Evolutionary conservation across 2,113 vertebrate species (phyloP), one percentile per base, ranked within the genome.

Genomic region (Alces alces): DNA sequence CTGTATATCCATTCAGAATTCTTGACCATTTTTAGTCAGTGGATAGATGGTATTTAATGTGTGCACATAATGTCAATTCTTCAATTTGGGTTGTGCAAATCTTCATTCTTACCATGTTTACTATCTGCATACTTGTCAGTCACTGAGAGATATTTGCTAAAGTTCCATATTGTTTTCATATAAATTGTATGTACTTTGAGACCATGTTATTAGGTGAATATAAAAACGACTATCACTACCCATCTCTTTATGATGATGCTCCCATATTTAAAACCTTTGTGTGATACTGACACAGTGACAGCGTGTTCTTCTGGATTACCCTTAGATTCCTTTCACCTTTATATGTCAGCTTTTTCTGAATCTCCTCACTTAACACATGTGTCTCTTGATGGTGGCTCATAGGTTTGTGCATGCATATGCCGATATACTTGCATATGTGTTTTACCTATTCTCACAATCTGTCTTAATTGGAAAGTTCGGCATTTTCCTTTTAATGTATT

Each of bases 211-310:
- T 64, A 36, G 58, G 21, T 0, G 12, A 13, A 64, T 45, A 73
- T n/a, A 73, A 21, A 84, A 39, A 50, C 43, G 47, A 58, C 14
- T 47, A 36, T 50, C 17, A 50, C 12, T 58, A 36, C 17, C 23
- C 9, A 0, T 12, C n/a, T 86, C n/a, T 82, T 27, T 13, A 21
- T 12, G 15, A 30, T 43, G 5, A 7, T 25, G 27, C 1, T n/a
- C 25, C 47, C 30, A 43, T 43, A 30, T 33, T 55, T 43, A 25
- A 25, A 73, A 39, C 33, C 4, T 13, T 43, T 43, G 55, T 2
- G 45, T 55, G 2, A 55, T 19, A 14, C 33, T 76, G 17, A 15
- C 7, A n/a, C 4, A 85, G 64, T 21, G 61, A 33, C 27, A 58
- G 4, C 13, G n/a, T 3, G 11, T 23, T 57, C 43, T 52, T 6